These are phyloP conservation scores for Sebastes ruberrimus DNA, from an alignment of 2,797 vertebrate genomes.

Conservation along the genomic window DNA sequence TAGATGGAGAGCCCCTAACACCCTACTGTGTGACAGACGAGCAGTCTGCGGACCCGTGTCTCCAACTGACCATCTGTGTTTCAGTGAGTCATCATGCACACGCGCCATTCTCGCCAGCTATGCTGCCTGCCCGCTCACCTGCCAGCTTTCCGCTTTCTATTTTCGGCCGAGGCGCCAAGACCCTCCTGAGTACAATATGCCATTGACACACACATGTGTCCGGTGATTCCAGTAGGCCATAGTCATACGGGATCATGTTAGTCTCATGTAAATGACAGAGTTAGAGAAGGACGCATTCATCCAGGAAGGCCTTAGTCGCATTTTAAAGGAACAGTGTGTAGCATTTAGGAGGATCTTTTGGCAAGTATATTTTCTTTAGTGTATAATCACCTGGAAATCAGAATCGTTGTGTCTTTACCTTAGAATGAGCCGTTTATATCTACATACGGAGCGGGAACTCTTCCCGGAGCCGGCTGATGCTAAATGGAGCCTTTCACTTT, in stretches of 20 bases:
- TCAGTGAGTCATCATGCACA: constrained; percentile 64
- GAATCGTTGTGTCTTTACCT: fast-evolving
- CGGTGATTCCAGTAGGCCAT: constrained; percentile 38
- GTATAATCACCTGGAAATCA: too few relatives aligned
- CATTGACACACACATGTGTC: constrained; percentile 1
- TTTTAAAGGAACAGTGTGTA: neutral
- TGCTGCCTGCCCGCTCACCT: constrained; percentile 37
- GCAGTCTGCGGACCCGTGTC: constrained; percentile 33
- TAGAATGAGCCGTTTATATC: too few relatives aligned
- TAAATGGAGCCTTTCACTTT: too few relatives aligned
- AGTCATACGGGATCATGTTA: constrained; percentile 4
- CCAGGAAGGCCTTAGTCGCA: neutral
- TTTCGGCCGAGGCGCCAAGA: constrained; percentile 34
- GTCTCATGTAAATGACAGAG: neutral
- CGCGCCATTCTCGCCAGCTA: constrained; percentile 38
- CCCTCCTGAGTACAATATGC: constrained; percentile 35
- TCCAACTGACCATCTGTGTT: constrained; percentile 60
- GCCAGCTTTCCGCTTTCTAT: constrained; percentile 55
- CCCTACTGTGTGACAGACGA: constrained; percentile 52
- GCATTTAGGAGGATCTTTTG: too few relatives aligned
- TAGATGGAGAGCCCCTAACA: constrained; percentile 21
- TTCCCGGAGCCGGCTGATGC: fast-evolving
- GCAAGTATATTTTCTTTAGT: too few relatives aligned
- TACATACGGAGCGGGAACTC: fast-evolving
- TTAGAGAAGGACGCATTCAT: neutral